phyloP scores from a whole-genome alignment of 2,888 invertebrate genomes.

The Acanthococcus lagerstroemiae region DNA sequence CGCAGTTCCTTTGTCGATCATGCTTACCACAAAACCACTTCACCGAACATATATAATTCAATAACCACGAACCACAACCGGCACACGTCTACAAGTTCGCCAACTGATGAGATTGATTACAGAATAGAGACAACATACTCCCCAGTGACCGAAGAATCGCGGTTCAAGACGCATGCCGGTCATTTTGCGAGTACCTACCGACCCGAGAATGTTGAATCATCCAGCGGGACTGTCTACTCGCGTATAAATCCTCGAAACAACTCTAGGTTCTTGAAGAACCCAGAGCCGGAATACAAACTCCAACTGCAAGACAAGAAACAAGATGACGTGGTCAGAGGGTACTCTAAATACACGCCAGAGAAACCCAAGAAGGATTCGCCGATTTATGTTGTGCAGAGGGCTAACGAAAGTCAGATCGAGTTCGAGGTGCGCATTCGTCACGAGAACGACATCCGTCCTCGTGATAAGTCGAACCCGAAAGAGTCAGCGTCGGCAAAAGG shows the following conservation, averaged over 20 bases:
- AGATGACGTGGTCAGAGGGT: no score
- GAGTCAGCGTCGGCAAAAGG: neutral
- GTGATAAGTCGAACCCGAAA: neutral
- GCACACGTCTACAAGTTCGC: no score
- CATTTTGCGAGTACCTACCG: neutral
- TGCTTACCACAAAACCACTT: no score
- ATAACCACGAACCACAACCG: no score
- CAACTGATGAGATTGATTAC: no score
- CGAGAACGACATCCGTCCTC: neutral
- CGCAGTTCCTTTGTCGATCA: no score
- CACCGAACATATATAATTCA: no score
- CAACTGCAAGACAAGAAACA: neutral
- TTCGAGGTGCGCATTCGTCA: neutral
- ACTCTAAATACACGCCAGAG: no score
- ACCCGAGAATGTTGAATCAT: no score
- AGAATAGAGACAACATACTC: no score
- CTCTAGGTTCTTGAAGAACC: constrained; percentile 16
- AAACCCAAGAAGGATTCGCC: neutral
- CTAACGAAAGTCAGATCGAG: neutral
- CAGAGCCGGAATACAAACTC: neutral
- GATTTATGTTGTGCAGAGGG: neutral
- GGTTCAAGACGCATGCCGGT: no score
- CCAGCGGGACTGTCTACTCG: neutral
- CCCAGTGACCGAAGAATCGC: no score
- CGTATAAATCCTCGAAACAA: constrained; percentile 10